phyloP scores from a whole-genome alignment of 2,113 vertebrate species.

The Lathamus discolor region DNA sequence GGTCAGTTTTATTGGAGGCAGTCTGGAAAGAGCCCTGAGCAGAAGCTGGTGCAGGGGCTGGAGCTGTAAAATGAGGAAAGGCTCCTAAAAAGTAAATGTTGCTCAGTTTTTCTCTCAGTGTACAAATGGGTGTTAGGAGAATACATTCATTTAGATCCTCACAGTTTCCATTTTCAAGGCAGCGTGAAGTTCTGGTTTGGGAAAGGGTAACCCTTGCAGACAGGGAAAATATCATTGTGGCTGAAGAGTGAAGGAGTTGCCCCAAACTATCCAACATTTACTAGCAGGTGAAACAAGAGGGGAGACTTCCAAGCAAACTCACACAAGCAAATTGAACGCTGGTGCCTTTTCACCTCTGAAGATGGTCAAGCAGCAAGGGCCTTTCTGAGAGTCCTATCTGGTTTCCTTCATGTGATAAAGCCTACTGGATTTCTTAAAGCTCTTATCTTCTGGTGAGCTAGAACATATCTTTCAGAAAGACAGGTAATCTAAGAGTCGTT shows the following conservation, averaged over 20 bases:
- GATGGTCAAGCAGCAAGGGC: not conserved
- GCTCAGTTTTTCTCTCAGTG: not conserved
- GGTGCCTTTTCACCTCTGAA: not conserved
- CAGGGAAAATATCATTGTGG: not conserved
- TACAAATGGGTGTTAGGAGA: not conserved
- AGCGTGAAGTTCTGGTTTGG: not conserved
- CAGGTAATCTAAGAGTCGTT: not conserved
- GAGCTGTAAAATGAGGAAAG: not conserved
- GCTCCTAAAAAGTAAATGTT: not conserved
- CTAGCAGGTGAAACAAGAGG: not conserved
- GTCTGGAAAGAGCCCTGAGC: not conserved
- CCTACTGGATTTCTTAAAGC: not conserved
- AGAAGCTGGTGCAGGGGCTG: not conserved
- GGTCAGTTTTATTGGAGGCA: not conserved
- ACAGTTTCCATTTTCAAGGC: not conserved
- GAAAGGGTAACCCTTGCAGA: not conserved
- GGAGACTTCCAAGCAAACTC: not conserved
- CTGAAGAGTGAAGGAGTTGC: not conserved
- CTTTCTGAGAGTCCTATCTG: not conserved
- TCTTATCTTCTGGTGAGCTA: not conserved
- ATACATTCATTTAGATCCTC: not conserved
- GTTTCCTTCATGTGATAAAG: not conserved
- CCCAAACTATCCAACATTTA: not conserved
- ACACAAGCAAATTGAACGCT: not conserved
- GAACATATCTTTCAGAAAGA: not conserved